Conservation (phyloP, 2,888 invertebrate species). For the Tenthredo mesomela region DNA sequence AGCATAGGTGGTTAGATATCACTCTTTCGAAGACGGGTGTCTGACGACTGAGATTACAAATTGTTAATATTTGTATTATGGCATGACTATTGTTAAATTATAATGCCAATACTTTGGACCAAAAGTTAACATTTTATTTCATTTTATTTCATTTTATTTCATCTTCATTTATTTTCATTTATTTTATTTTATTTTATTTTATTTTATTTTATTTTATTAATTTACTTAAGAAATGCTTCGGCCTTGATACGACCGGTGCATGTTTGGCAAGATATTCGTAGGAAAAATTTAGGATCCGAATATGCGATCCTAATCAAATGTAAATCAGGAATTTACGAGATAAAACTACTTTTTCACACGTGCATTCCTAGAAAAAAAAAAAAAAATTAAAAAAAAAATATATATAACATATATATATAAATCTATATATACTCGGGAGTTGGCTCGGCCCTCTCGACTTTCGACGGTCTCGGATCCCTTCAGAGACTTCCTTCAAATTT, state of each 20-base stretch:
- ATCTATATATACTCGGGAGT: not conserved
- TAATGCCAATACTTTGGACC: conserved; percentile 38
- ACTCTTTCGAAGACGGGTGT: not conserved
- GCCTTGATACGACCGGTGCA: conserved; percentile 26
- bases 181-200: not conserved
- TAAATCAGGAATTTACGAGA: conserved; percentile 26
- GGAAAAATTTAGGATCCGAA: conserved; percentile 29
- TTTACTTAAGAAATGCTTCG: conserved; percentile 38
- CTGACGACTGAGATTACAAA: conserved; percentile 2
- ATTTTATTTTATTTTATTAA: conserved; percentile 26
- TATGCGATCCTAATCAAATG: conserved; percentile 1
- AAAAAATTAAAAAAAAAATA: too few species aligned
- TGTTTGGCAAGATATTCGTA: conserved; percentile 51
- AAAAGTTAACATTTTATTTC: conserved; percentile 10
- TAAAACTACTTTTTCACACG: conserved; percentile 19
- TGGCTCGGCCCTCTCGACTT: conserved; percentile 10
- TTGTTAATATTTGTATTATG: not conserved
- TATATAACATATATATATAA: not conserved
- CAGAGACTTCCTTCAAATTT: conserved; percentile 13
- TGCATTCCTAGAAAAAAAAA: not conserved
- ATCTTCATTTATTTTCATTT: not conserved
- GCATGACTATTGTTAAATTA: conserved; percentile 16
- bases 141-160: not conserved
- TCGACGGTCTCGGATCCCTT: conserved; percentile 10
- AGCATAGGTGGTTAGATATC: conserved; percentile 8